Base-by-base conservation (phyloP, 1,140 invertebrate species). In the Drosophila kanapiae region DNA sequence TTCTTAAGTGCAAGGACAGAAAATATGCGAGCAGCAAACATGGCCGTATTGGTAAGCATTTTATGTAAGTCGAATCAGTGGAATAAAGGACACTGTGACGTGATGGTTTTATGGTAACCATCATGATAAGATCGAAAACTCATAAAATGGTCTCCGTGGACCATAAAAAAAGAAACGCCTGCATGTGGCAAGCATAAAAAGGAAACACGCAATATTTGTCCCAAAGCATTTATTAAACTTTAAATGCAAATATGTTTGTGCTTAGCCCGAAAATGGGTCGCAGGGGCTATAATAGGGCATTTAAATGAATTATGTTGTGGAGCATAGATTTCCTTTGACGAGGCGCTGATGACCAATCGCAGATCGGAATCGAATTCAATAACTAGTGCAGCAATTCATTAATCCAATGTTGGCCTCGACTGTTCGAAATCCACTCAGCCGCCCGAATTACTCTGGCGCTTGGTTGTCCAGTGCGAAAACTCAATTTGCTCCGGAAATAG, bases 51-150 rank as follows among this genome's bases (percentile, higher is more conserved):
- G 68, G 47, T 23, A 33, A 33, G 49, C n/a, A n/a, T n/a, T n/a
- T n/a, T 40, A 60, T 68, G 51, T 63, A 72, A 81, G 81, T 82
- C 67, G 77, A 62, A 67, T 56, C 71, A 63, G 37, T 48, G 42
- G 53, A 35, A 45, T 59, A 42, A 47, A 43, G 7, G 14, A 16
- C 23, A 37, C 16, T 18, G 33, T 23, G 35, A 8, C 14, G 38
- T 33, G 38, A 43, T 40, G 38, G 31, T 65, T 60, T 58, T 75
- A 62, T 75, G 70, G 70, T 64, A 68, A 62, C 72, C 62, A 60
- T 72, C 54, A 80, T 65, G 77, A 80, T 80, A 77, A 80, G 59
- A 84, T 84, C 67, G 80, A 84, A 84, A 65, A 60, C 33, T 58
- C 67, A 74, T 80, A 57, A 80, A 77, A 76, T 59, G 49, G 45